These are phyloP conservation scores for Tiphia femorata DNA, from an alignment of 2,888 invertebrate species.

Conservation along the genomic window DNA sequence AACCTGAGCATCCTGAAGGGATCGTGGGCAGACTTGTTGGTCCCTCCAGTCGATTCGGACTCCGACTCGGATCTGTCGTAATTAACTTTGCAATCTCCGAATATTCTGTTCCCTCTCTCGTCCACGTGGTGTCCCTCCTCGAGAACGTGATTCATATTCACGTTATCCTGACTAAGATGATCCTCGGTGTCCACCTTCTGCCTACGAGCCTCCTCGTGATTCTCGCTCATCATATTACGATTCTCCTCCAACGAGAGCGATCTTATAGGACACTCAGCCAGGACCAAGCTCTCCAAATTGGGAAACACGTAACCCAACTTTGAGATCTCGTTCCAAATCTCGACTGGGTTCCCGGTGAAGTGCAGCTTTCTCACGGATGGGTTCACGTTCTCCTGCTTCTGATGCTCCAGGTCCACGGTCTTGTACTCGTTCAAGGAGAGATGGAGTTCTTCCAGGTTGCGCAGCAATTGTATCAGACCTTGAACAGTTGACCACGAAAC, in stretches of 20 bases:
- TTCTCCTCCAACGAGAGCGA: slow-evolving; percentile 69
- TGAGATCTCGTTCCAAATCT: slow-evolving; percentile 83
- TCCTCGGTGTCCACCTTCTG: slow-evolving; percentile 30
- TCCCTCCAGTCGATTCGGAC: slow-evolving; percentile 70
- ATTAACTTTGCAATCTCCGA: slow-evolving; percentile 55
- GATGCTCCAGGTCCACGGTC: slow-evolving; percentile 76
- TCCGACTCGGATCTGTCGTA: slow-evolving; percentile 73
- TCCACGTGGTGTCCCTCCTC: slow-evolving; percentile 30
- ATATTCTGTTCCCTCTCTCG: slow-evolving; percentile 49
- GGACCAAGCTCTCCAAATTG: slow-evolving; percentile 84
- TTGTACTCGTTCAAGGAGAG: slow-evolving; percentile 91
- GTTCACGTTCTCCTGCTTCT: slow-evolving; percentile 71
- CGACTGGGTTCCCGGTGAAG: slow-evolving; percentile 90
- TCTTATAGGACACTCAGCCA: slow-evolving; percentile 86
- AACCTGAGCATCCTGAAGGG: slow-evolving; percentile 79
- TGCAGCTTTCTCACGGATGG: slow-evolving; percentile 82
- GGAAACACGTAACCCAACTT: slow-evolving; percentile 90
- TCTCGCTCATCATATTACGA: slow-evolving; percentile 37
- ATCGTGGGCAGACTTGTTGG: slow-evolving; percentile 61
- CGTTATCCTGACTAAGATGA: slow-evolving; percentile 46
- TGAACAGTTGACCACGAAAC: slow-evolving; percentile 88
- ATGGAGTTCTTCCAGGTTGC: slow-evolving; percentile 90
- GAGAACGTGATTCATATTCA: slow-evolving; percentile 53
- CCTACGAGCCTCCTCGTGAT: slow-evolving; percentile 13
- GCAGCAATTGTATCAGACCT: slow-evolving; percentile 80